Evolutionary conservation across 2,888 invertebrate genomes (phyloP), one percentile per base, ranked within the genome.

Genomic region (Nipponacmea schrenckii): DNA sequence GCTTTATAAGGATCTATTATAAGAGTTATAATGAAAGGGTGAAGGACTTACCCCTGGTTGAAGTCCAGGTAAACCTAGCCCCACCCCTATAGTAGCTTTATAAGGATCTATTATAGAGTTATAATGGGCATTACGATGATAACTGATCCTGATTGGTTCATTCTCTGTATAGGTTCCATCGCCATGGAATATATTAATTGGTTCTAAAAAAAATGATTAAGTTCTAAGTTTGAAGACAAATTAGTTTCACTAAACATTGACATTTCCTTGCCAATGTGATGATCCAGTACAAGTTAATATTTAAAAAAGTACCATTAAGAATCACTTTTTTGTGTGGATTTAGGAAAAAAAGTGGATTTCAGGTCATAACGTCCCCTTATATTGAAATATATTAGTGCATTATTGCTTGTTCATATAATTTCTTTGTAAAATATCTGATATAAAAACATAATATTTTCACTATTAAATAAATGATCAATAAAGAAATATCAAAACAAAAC

Each of bases 71-170:
- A 96, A 91, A 56, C 95, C 95, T 44, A 96, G 91, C 3, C 95
- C 95, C 46, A 95, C 94, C 26, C 95, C 95, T 67, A 96, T 92
- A 12, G 91, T 91, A 8, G 91, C 90, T 88, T 94, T 94, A 84
- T 93, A 94, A 0, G 96, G 96, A 90, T 96, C 94, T 67, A 95
- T 92, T 77, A 96, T 93, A 65, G 95, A 95, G 90, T 96, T 96
- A 86, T 96, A 96, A 89, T 96, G 96, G 71, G 93, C 93, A 85
- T 93, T 94, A 81, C 94, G 92, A 87, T 96, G 96, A 90, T 96
- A 96, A 78, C 95, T 95, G 70, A 96, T 90, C 72, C 96, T 91
- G 80, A 96, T 93, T 79, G 90, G 88, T 71, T 87, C 88, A 87
- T 93, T 93, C 73, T 93, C 93, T 79, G 93, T 93, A 84, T 93